These are phyloP conservation scores for Dromas ardeola DNA, from an alignment of 2,113 vertebrate species.

Conservation along the genomic window DNA sequence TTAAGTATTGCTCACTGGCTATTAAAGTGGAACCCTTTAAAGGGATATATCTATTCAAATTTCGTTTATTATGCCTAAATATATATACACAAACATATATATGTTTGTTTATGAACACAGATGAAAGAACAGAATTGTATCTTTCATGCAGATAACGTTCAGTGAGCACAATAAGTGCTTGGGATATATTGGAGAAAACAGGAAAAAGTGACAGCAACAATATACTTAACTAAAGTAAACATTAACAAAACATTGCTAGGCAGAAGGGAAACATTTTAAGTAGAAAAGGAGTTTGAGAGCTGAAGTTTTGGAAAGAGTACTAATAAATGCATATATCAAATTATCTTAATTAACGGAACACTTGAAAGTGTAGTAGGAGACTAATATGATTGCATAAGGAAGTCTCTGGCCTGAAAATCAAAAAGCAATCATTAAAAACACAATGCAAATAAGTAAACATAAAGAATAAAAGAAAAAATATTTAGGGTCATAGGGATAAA, in stretches of 20 bases:
- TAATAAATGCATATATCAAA: conserved; percentile 18
- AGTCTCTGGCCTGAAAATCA: neutral
- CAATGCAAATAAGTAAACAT: neutral
- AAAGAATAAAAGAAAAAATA: neutral
- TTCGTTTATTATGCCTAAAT: neutral
- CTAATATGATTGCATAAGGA: neutral
- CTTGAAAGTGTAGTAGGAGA: neutral
- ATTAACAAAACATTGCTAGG: neutral
- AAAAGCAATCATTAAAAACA: neutral
- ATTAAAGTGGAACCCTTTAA: neutral
- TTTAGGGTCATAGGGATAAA: neutral
- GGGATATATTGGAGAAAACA: neutral
- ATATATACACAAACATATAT: neutral
- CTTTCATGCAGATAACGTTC: neutral
- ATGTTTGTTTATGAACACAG: neutral
- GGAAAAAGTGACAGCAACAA: neutral
- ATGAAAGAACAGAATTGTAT: neutral
- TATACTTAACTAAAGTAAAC: neutral
- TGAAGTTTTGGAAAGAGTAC: neutral
- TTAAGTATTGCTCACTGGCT: neutral
- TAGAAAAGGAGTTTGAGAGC: neutral
- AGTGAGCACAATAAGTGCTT: neutral
- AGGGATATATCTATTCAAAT: neutral
- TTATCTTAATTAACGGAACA: conserved; percentile 19
- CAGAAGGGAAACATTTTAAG: neutral